phyloP scores from a whole-genome alignment of 2,797 vertebrate genomes.

The Halcyon chelicuti region DNA sequence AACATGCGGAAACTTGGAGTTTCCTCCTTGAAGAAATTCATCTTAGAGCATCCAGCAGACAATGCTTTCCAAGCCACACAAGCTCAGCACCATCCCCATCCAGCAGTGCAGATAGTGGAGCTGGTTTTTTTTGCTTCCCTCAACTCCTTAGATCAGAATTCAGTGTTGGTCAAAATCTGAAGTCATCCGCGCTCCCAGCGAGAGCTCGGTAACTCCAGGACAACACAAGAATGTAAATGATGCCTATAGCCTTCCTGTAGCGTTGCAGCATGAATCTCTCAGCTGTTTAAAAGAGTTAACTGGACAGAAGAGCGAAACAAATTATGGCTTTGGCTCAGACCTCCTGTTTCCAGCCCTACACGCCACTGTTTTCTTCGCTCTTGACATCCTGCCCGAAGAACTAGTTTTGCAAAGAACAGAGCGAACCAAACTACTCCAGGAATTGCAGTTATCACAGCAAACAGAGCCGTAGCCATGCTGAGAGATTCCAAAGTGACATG shows the following conservation, averaged over 20 bases:
- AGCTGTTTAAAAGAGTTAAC: slow-evolving; percentile 5
- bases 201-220: background rate
- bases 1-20: background rate
- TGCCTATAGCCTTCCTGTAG: background rate
- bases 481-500: slow-evolving; percentile 55
- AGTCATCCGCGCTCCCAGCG: fast-evolving
- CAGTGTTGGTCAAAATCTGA: background rate
- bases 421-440: slow-evolving; percentile 42
- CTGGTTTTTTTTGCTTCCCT: background rate
- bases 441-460: slow-evolving; percentile 44
- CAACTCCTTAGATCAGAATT: background rate
- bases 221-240: background rate
- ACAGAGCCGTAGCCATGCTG: slow-evolving; percentile 42
- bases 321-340: slow-evolving; percentile 41
- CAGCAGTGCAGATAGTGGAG: background rate
- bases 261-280: background rate
- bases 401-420: slow-evolving; percentile 57
- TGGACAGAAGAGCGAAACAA: background rate
- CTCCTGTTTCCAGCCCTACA: slow-evolving; percentile 49
- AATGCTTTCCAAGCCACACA: background rate
- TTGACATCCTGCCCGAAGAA: slow-evolving; percentile 47
- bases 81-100: background rate
- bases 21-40: background rate
- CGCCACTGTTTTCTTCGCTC: slow-evolving; percentile 28
- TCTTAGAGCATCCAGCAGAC: background rate